These are phyloP conservation scores for Maccullochella peelii DNA, from an alignment of 2,113 vertebrate genomes.

Conservation along the genomic window DNA sequence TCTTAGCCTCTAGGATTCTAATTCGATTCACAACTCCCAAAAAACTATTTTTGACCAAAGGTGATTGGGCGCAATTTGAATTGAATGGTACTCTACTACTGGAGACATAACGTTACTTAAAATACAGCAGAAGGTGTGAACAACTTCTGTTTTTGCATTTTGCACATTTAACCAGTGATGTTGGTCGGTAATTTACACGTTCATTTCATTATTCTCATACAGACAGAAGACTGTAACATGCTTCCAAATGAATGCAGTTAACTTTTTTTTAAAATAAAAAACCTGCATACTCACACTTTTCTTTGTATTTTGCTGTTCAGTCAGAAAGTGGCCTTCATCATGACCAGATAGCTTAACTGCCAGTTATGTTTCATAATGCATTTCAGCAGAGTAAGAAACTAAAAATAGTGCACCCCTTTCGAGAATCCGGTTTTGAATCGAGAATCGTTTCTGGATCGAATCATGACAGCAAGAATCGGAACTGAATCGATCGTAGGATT, in stretches of 20 bases:
- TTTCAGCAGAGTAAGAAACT: background rate
- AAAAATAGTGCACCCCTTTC: background rate
- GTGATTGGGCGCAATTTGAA: too few species aligned
- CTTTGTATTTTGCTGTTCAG: background rate
- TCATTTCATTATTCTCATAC: background rate
- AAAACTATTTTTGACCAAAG: too few species aligned
- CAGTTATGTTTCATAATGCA: background rate
- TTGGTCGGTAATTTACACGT: background rate
- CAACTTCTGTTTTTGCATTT: too few species aligned
- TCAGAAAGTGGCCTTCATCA: background rate
- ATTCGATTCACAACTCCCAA: background rate
- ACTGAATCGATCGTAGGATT: background rate
- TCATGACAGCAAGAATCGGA: background rate
- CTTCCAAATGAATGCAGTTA: background rate
- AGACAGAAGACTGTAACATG: background rate
- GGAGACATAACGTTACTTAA: background rate
- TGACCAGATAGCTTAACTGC: background rate
- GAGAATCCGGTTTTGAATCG: background rate
- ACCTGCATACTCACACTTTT: background rate
- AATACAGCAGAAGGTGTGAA: background rate
- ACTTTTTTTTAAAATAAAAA: too few species aligned
- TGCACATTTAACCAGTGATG: background rate
- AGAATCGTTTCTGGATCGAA: background rate
- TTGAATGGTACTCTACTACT: background rate
- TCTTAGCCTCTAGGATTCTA: background rate